Conservation (phyloP, 2,797 vertebrate species). For the Amphiprion clarkii region DNA sequence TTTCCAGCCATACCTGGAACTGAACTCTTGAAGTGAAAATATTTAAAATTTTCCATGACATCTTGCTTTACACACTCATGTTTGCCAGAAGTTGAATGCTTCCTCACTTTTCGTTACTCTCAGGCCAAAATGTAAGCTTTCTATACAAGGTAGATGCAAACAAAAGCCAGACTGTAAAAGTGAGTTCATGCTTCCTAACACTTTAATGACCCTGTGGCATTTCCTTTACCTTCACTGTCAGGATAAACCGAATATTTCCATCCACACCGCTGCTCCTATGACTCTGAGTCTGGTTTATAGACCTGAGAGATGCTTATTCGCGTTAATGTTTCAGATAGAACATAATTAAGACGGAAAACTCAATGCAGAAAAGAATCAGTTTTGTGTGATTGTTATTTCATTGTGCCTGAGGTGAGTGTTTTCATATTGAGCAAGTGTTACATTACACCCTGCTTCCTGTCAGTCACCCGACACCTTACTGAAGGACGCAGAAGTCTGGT, state of each 20-base stretch:
- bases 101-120: background rate
- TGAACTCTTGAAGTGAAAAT: no score
- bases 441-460: conserved; percentile 21
- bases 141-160: background rate
- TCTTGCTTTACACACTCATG: background rate
- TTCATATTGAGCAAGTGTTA: conserved; percentile 18
- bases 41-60: background rate
- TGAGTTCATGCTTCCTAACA: background rate
- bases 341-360: background rate
- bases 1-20: no score
- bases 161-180: background rate
- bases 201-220: background rate
- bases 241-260: background rate
- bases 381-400: background rate
- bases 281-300: background rate
- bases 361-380: background rate
- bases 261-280: background rate
- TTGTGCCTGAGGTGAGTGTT: conserved; percentile 13
- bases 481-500: background rate
- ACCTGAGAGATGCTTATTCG: background rate
- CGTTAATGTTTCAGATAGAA: background rate
- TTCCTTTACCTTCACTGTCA: background rate
- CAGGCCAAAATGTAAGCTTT: no score
- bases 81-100: background rate
- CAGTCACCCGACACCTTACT: conserved; percentile 28